Conservation (phyloP, 2,113 vertebrate species). For the Thryonomys swinderianus region DNA sequence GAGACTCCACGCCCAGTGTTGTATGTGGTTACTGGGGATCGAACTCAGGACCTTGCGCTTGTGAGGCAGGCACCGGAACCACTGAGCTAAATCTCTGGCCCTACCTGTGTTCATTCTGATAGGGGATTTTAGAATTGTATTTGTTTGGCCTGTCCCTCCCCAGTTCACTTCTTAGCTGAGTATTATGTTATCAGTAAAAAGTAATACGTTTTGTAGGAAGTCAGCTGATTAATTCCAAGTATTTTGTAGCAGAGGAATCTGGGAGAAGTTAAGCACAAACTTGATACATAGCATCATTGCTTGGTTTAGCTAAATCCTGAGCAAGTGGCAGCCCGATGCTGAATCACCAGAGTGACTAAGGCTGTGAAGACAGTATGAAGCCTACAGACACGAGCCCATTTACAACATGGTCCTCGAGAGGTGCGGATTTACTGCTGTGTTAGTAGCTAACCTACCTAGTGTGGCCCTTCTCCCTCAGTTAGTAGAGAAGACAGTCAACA, state of each 20-base stretch:
- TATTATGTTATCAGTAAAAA: neutral
- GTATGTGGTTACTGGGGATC: too few relatives aligned
- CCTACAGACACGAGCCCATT: neutral
- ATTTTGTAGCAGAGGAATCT: neutral
- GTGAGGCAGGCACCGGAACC: too few relatives aligned
- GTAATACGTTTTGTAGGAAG: neutral
- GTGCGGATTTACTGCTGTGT: neutral
- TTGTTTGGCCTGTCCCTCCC: neutral
- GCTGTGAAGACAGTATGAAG: neutral
- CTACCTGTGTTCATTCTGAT: neutral
- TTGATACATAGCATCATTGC: neutral
- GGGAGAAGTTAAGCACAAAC: neutral
- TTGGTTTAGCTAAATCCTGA: neutral
- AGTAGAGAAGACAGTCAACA: neutral
- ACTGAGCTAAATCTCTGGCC: too few relatives aligned
- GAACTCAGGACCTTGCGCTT: too few relatives aligned
- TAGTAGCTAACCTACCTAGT: neutral
- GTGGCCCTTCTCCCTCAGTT: neutral
- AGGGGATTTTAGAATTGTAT: neutral
- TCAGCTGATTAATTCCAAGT: conserved; percentile 15
- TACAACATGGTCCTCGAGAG: neutral
- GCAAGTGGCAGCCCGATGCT: neutral
- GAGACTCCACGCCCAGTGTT: too few relatives aligned
- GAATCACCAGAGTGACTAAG: neutral
- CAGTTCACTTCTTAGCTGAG: conserved; percentile 5